A percentile compares a stretch with the other conserved stretches of the same genome.
phyloP scores from a whole-genome alignment of 2,888 invertebrate species.

The Melanostoma scalare region DNA sequence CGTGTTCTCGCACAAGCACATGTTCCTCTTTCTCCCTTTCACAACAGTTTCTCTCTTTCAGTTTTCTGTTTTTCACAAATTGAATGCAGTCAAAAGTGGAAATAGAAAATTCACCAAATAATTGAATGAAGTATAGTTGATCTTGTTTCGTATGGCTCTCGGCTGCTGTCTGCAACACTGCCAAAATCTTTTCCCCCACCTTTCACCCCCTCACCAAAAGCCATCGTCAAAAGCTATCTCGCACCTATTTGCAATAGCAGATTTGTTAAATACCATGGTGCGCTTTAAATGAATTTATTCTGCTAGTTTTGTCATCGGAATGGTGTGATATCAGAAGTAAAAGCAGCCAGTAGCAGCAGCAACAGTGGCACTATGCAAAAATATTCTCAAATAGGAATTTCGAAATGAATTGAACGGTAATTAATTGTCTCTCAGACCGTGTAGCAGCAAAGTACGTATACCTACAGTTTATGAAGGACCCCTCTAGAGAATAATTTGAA shows the following conservation, averaged over 20 bases:
- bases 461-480: slow-evolving; percentile 30
- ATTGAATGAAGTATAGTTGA: slow-evolving; percentile 62
- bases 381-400: slow-evolving; percentile 58
- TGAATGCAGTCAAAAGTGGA: slow-evolving; percentile 31
- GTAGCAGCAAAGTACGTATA: not conserved
- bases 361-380: slow-evolving; percentile 5
- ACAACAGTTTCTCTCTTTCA: not conserved
- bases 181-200: not conserved
- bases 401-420: slow-evolving; percentile 55
- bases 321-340: slow-evolving; percentile 8
- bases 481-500: slow-evolving; percentile 58
- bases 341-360: slow-evolving; percentile 1
- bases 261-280: slow-evolving; percentile 40
- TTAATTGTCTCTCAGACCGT: slow-evolving; percentile 54
- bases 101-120: slow-evolving; percentile 64
- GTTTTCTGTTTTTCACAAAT: too few species aligned
- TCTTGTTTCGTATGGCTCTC: slow-evolving; percentile 20
- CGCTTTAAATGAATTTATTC: slow-evolving; percentile 51
- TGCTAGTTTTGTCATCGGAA: slow-evolving; percentile 48
- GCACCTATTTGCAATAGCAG: slow-evolving; percentile 6
- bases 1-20: slow-evolving; percentile 1
- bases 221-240: too few species aligned
- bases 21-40: not conserved
- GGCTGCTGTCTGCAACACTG: not conserved
- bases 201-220: not conserved